phyloP scores from a whole-genome alignment of 1,140 invertebrate species.

The Lepidostoma basale region DNA sequence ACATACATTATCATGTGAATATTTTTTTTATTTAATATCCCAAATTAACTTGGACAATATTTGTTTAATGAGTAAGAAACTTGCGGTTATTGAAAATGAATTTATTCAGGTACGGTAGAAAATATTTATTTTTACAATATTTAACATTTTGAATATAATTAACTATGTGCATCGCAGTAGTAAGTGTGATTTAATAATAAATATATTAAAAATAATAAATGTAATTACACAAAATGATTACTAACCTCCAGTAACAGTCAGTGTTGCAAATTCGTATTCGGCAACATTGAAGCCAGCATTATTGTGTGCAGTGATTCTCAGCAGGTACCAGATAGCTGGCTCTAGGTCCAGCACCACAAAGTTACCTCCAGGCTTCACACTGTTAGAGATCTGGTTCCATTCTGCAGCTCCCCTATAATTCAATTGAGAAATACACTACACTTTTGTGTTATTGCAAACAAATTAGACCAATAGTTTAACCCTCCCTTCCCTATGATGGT shows the following conservation, averaged over 20 bases:
- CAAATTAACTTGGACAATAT: no score
- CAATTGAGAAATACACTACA: no score
- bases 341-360: conserved; percentile 90
- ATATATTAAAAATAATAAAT: not conserved
- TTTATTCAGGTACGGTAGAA: conserved; percentile 26
- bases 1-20: conserved; percentile 2
- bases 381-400: conserved; percentile 93
- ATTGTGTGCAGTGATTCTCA: conserved; percentile 92
- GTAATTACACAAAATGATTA: conserved; percentile 37
- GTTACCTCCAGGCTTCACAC: conserved; percentile 88
- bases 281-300: conserved; percentile 94
- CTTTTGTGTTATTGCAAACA: no score
- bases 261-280: conserved; percentile 93
- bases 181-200: not conserved
- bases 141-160: not conserved
- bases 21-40: not conserved
- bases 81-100: conserved; percentile 27
- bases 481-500: no score
- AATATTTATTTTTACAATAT: not conserved
- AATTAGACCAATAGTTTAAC: no score
- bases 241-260: conserved; percentile 91
- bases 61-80: not conserved
- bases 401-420: conserved; percentile 75
- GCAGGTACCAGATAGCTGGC: conserved; percentile 90
- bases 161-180: no score